Evolutionary conservation across 2,113 vertebrate species (phyloP).

Genomic region (Charadrius vociferus): DNA sequence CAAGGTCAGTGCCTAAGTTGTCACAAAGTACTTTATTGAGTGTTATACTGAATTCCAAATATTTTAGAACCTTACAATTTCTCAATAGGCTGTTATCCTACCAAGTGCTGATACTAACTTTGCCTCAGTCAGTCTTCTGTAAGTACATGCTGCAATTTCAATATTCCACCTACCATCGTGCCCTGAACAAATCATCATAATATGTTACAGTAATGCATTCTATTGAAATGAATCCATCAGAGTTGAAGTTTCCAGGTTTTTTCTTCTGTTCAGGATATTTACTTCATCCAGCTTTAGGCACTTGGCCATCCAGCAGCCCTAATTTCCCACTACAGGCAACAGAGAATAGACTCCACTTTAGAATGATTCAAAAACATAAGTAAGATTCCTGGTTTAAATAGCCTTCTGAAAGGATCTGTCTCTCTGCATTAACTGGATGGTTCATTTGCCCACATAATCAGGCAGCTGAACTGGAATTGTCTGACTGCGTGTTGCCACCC

Average conservation of each 20-base stretch:
- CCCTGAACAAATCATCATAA: not conserved
- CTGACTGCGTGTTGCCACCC: not conserved
- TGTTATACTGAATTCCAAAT: not conserved
- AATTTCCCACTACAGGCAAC: not conserved
- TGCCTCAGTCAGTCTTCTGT: not conserved
- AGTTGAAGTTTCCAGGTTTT: not conserved
- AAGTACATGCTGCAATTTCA: not conserved
- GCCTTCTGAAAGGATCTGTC: not conserved
- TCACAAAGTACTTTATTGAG: not conserved
- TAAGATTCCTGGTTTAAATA: not conserved
- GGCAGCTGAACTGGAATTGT: not conserved
- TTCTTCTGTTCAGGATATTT: not conserved
- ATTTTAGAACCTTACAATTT: not conserved
- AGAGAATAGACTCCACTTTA: not conserved
- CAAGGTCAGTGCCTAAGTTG: not conserved
- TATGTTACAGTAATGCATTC: not conserved
- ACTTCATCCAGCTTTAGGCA: not conserved
- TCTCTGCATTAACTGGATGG: not conserved
- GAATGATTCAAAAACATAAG: not conserved
- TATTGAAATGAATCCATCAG: not conserved
- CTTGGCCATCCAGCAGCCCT: not conserved
- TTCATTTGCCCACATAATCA: not conserved
- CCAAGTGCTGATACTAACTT: not conserved
- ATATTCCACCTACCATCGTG: not conserved
- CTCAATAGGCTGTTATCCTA: not conserved